A percentile compares a stretch with the other conserved stretches of the same genome.
Conservation (phyloP, 2,888 invertebrate genomes). For the Metopia argyrocephala region DNA sequence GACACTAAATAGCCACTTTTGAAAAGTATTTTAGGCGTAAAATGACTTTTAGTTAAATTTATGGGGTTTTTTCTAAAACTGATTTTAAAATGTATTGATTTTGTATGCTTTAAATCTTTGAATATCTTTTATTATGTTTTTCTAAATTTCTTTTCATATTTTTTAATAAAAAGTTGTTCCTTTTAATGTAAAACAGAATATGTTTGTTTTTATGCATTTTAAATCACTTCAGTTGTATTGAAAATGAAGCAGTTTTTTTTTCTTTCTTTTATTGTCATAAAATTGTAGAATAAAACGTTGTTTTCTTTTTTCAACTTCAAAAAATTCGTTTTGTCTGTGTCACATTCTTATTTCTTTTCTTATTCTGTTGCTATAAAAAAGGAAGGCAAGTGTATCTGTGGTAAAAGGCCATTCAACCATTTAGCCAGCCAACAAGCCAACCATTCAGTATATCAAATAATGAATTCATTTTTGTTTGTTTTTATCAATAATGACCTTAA, state of each 20-base stretch:
- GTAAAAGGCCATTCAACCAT: not conserved
- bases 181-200: not conserved
- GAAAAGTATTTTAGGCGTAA: not conserved
- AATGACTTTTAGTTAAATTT: too few relatives aligned
- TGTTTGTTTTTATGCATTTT: not conserved
- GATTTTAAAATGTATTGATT: not conserved
- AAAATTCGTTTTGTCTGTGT: not conserved
- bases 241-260: not conserved
- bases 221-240: too few relatives aligned
- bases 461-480: slow-evolving; percentile 3
- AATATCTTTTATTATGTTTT: not conserved
- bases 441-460: slow-evolving; percentile 8
- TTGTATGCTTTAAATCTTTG: not conserved
- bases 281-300: slow-evolving; percentile 17
- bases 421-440: too few relatives aligned
- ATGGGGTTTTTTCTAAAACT: too few relatives aligned
- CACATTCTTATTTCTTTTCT: not conserved
- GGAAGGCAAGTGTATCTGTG: not conserved
- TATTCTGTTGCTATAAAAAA: not conserved
- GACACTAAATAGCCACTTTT: not conserved
- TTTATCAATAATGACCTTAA: not conserved
- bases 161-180: not conserved
- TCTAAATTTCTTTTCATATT: not conserved
- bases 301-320: not conserved
- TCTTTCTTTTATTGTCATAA: slow-evolving; percentile 27